Evolutionary conservation across 1,140 invertebrate genomes (phyloP).

Genomic region (Episyrphus balteatus): DNA sequence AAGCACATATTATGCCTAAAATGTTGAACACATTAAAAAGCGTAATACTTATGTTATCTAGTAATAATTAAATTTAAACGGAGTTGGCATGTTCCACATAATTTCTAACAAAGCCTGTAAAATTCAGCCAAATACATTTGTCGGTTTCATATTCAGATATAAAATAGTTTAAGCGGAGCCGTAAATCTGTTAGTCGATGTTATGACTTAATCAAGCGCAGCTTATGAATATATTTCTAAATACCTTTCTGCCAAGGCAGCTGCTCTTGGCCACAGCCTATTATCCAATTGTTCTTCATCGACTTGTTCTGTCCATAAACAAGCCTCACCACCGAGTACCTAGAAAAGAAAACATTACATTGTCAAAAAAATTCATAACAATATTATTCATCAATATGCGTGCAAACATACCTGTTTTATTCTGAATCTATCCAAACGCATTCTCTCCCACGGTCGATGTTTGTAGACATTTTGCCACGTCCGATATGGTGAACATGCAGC

Average conservation of each 20-base stretch:
- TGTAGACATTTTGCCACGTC: constrained; percentile 73
- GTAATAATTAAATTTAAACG: too few species aligned
- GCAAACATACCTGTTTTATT: constrained; percentile 23
- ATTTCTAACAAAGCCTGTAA: too few species aligned
- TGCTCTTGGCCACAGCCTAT: constrained; percentile 57
- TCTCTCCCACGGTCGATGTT: constrained; percentile 60
- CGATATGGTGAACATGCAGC: constrained; percentile 69
- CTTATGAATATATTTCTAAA: not conserved
- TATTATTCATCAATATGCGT: not conserved
- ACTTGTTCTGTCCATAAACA: constrained; percentile 60
- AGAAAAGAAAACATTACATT: not conserved
- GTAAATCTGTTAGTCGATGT: too few species aligned
- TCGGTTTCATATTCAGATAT: too few species aligned
- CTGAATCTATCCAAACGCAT: constrained; percentile 29
- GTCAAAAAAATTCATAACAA: too few species aligned
- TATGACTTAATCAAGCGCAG: too few species aligned
- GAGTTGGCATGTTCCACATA: too few species aligned
- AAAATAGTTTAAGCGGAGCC: too few species aligned
- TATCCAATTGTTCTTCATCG: constrained; percentile 46
- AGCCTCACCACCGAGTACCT: constrained; percentile 52
- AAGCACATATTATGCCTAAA: too few species aligned
- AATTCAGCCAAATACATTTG: too few species aligned
- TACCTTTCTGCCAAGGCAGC: constrained; percentile 52
- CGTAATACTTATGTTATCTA: too few species aligned
- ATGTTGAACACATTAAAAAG: too few species aligned